Conservation (phyloP, 2,888 invertebrate species). For the Hydroisotoma schaefferi region DNA sequence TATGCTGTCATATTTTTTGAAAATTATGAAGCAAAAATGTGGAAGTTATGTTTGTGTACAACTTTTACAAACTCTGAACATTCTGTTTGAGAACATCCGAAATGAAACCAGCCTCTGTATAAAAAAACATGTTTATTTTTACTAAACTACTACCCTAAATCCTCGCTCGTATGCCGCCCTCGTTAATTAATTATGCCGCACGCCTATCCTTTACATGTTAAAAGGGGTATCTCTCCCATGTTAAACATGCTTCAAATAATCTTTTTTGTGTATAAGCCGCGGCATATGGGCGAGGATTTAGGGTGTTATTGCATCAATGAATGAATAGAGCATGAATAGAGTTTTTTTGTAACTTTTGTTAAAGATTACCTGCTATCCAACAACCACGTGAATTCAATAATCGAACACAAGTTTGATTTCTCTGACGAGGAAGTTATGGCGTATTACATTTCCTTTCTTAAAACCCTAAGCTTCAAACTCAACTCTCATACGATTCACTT, state of each 20-base stretch:
- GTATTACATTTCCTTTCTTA: conserved; percentile 98
- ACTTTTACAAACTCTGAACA: conserved; percentile 94
- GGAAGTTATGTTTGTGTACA: conserved; percentile 98
- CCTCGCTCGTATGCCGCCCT: no score
- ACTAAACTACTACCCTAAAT: no score
- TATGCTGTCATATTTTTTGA: conserved; percentile 95
- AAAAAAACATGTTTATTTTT: no score
- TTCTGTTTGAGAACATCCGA: conserved; percentile 97
- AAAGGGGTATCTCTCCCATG: no score
- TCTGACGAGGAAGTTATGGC: conserved; percentile 99
- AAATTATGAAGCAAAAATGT: conserved; percentile 95
- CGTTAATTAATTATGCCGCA: no score
- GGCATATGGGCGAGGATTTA: no score
- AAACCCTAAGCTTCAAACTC: conserved; percentile 94
- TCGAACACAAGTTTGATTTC: conserved; percentile 99
- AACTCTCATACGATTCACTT: conserved; percentile 99
- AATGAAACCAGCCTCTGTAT: conserved; percentile 98
- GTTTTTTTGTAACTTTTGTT: no score
- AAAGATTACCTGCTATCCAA: conserved; percentile 97
- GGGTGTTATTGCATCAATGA: no score
- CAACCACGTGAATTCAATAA: conserved; percentile 99
- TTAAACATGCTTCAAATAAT: no score
- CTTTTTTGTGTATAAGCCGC: no score
- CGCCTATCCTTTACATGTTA: no score
- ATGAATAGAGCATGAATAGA: no score